Base-by-base conservation (phyloP, 37 sponge, comb jelly and placozoan genomes). In the Halichondria panicea region DNA sequence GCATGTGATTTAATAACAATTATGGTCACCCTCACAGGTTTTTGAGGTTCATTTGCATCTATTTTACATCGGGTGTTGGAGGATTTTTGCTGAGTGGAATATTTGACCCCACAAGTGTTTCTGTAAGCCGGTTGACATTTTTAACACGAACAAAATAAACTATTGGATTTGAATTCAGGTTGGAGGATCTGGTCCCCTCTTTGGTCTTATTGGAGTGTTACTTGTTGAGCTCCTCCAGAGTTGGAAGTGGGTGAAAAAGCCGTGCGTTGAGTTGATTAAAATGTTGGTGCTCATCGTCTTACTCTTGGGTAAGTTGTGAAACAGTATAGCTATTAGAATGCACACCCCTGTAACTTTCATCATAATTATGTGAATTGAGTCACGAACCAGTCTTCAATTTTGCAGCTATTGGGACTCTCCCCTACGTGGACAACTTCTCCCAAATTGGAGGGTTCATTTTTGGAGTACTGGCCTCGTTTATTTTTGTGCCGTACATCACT, bases 401-500 rank as follows among this genome's bases (percentile, higher is more conserved):
- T 66, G 21, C 63, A 90, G 91, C 76, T 39, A 32, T 91, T 0
- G 97, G 97, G 53, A 88, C 91, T n/a, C 86, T 97, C 22, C 94
- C 94, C 1, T 97, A 97, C 76, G 78, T 97, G 28, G 97, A 97
- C 68, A 97, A 97, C 82, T 86, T 81, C 82, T 71, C 95, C 9
- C 78, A 89, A 57, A 77, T 95, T 50, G 96, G 96, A 40, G 97
- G 97, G 1, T 88, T 97, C 48, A 21, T 92, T 30, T 90, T 91
- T 64, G 97, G 97, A 9, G 69, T 91, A 15, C 59, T 91, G n/a
- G 63, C 91, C 22, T 88, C 93, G 41, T 81, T 90, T 50, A 71
- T 97, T 42, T 91, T 97, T 69, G 89, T 97, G 0, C 97, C 97
- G 24, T 97, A 91, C 86, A 90, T 97, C 64, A 91, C 87, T 13